Evolutionary conservation across 2,888 invertebrate species (phyloP), one percentile per base, ranked within the genome.

Genomic region (Apamea sordens): DNA sequence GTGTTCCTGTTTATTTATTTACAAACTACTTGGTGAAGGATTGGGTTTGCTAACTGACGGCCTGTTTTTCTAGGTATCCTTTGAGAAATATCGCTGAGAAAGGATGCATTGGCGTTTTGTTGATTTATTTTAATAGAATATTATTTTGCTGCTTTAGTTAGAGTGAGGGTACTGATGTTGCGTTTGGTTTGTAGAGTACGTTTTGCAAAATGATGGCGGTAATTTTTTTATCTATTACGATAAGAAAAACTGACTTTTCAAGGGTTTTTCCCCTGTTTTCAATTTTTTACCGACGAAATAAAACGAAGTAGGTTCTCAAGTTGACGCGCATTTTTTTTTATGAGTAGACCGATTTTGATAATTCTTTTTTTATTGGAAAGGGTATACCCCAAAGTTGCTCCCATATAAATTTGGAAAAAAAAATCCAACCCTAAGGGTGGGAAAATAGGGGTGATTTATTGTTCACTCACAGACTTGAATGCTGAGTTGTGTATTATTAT

Each of bases 1-100:
- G 93, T 92, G 76, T 86, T 83, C 88, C 89, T 86, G 86, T 81
- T 84, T 86, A 87, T 86, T 86, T 86, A 87, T 87, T 81, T 86
- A 87, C 85, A 85, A 85, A 87, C 85, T 87, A 76, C 85, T 84
- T 67, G 76, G 80, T 85, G 85, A 87, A 74, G 87, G 87, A 85
- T 85, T 84, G 87, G 76, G 21, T 21, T 68, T 59, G 73, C 75
- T 79, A 86, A 85, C 87, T 78, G 87, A 84, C 73, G 61, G 69
- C 15, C 56, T 87, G 87, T 81, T 87, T 79, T 79, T 84, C 67
- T 77, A 76, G 53, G 24, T 76, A 84, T 74, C 77, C 36, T 32
- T 67, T 44, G 70, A 68, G 87, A 84, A 85, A 80, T 84, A 84
- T 84, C 6, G 41, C 68, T 41, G 61, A 56, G 79, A 86, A 67